These are phyloP conservation scores for Agrotis puta DNA, from an alignment of 2,888 invertebrate species.

Conservation along the genomic window DNA sequence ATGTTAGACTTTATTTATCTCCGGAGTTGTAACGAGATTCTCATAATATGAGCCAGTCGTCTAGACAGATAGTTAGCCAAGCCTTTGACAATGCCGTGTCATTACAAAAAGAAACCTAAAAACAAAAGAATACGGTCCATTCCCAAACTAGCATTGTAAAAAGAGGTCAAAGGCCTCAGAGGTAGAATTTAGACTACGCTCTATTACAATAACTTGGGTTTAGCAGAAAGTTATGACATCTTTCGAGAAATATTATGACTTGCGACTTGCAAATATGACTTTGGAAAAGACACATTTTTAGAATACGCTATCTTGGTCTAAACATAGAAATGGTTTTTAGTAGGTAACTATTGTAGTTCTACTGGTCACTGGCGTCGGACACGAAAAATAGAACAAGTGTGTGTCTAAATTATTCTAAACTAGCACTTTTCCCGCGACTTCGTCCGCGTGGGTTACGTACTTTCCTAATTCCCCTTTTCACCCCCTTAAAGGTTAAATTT, in stretches of 20 bases:
- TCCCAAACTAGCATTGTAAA: slow-evolving; percentile 2
- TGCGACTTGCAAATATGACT: slow-evolving; percentile 27
- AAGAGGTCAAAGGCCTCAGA: slow-evolving; percentile 26
- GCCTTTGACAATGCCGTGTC: background rate
- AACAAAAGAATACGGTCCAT: slow-evolving; percentile 22
- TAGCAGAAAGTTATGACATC: slow-evolving; percentile 48
- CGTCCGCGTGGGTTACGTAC: too few relatives aligned
- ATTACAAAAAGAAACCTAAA: background rate
- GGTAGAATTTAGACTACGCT: slow-evolving; percentile 39
- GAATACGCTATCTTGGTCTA: background rate
- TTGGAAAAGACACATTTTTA: slow-evolving; percentile 4
- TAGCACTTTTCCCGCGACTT: too few relatives aligned
- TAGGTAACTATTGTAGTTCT: too few relatives aligned
- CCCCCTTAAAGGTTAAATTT: too few relatives aligned
- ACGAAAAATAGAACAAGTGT: too few relatives aligned
- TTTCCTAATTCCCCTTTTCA: too few relatives aligned
- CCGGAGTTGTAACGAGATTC: background rate
- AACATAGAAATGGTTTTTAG: background rate
- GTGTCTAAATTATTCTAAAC: too few relatives aligned
- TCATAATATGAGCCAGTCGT: background rate
- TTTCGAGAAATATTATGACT: slow-evolving; percentile 39
- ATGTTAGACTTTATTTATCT: too few relatives aligned
- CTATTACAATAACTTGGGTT: slow-evolving; percentile 45
- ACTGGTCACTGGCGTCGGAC: too few relatives aligned
- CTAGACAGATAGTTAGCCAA: background rate